Conservation (phyloP, 2,113 vertebrate genomes). For the Corythoichthys intestinalis region DNA sequence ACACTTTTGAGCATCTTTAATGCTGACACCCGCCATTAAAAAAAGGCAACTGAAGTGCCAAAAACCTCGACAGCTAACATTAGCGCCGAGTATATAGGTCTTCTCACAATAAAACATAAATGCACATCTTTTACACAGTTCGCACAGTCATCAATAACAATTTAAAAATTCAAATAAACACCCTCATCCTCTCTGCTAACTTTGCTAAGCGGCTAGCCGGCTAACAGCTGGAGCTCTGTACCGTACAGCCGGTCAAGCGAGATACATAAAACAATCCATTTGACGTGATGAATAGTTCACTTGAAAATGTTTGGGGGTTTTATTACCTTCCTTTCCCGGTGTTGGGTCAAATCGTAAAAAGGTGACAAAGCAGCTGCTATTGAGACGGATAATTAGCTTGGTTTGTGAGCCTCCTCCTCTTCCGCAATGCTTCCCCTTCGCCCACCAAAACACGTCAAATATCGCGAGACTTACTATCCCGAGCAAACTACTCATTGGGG, state of each 20-base stretch:
- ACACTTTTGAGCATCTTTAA: neutral
- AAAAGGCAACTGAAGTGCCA: neutral
- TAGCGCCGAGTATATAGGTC: neutral
- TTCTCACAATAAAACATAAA: neutral
- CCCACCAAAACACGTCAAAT: neutral
- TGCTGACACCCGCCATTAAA: neutral
- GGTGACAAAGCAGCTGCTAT: neutral
- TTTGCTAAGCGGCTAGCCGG: slow-evolving; percentile 30
- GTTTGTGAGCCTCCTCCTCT: slow-evolving; percentile 28
- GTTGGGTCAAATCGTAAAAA: slow-evolving; percentile 10
- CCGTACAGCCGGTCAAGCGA: slow-evolving; percentile 29
- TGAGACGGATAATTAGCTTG: slow-evolving; percentile 5
- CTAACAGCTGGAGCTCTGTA: slow-evolving; percentile 32
- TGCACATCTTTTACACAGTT: neutral
- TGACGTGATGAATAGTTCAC: neutral
- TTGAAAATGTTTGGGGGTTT: neutral
- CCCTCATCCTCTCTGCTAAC: neutral
- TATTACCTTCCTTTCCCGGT: slow-evolving; percentile 31
- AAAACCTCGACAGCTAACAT: slow-evolving; percentile 1
- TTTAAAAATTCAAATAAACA: neutral
- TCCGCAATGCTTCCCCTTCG: slow-evolving; percentile 44
- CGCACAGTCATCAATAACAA: neutral
- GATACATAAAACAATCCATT: neutral
- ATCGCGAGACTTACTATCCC: slow-evolving; percentile 9
- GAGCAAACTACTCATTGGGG: neutral